A percentile compares a stretch with the other conserved stretches of the same genome.
These are phyloP conservation scores for Porites cylindrica DNA, from an alignment of 92 coral and sea anemone species.

Conservation along the genomic window DNA sequence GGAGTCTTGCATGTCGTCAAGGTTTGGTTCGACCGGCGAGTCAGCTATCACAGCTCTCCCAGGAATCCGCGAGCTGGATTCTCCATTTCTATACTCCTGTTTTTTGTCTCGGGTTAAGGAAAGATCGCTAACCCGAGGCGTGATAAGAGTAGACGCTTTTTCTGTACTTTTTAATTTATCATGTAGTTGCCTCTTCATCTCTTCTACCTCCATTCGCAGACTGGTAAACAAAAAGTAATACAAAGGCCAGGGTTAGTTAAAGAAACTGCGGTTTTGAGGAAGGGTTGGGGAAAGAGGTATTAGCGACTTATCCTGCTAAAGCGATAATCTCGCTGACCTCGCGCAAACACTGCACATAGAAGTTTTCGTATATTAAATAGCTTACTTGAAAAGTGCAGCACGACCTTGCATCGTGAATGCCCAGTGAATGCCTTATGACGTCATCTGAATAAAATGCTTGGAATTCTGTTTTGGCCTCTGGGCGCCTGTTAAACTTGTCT, in stretches of 20 bases:
- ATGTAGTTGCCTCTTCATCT: constrained; percentile 49
- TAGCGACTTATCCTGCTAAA: too few species aligned
- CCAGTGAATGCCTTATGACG: too few species aligned
- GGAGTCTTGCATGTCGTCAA: constrained; percentile 6
- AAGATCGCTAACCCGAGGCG: neutral
- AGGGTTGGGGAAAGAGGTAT: too few species aligned
- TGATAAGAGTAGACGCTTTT: neutral
- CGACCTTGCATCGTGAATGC: too few species aligned
- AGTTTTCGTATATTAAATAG: too few species aligned
- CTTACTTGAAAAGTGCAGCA: too few species aligned
- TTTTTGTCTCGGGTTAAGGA: neutral
- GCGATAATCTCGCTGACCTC: too few species aligned
- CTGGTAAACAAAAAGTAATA: constrained; percentile 33
- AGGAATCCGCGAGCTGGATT: neutral
- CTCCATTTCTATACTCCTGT: neutral
- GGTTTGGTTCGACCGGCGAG: neutral
- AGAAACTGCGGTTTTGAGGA: too few species aligned
- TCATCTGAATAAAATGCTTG: too few species aligned
- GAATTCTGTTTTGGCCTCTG: too few species aligned
- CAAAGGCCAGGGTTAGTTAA: neutral
- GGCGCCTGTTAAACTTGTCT: too few species aligned
- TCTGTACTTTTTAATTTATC: constrained; percentile 23
- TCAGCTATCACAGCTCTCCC: neutral
- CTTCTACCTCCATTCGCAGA: constrained; percentile 67
- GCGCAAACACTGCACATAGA: too few species aligned